Base-by-base conservation (phyloP, 2,888 invertebrate species). In the Vanessa cardui region DNA sequence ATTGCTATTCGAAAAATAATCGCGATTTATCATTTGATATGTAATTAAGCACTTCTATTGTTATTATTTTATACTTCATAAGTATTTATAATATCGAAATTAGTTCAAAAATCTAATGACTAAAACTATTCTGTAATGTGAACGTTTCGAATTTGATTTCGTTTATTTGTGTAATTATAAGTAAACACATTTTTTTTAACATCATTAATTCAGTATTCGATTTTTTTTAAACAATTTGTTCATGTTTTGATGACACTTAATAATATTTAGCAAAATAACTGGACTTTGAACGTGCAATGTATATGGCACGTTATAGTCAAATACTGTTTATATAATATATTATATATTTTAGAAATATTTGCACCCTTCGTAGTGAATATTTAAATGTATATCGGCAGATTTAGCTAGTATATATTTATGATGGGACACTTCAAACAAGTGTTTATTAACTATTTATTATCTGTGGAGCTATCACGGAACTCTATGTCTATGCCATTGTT, bases 281-380 rank as follows among this genome's bases (percentile, higher is more conserved):
- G 73, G 64, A 89, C 87, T 31, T 26, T 54, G 87, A 81, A 86
- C 85, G 91, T 92, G 92, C 91, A 84, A 89, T 89, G 86, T 91
- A 91, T 88, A 89, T 85, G 84, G 89, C 91, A 91, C 92, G 88
- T 80, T 81, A 87, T 90, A 89, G 87, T 69, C 59, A 78, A 85
- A 83, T 86, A 88, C 82, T 78, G 84, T 89, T 89, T 87, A 89
- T 89, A 89, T 74, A 89, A 86, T 87, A 89, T 83, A 80, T 83
- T 80, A 79, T 83, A 88, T 92, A 92, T 92, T 92, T 92, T 91
- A 92, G 92, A 90, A 85, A 88, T 92, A 92, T 92, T 92, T 92
- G 92, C 92, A 92, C 92, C 89, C 85, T 88, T 87, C 85, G 92
- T 91, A 92, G 91, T 88, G 87, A 88, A 86, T 89, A 88, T 86